Evolutionary conservation across 2,888 invertebrate genomes (phyloP), one percentile per base, ranked within the genome.

Genomic region (Bellardia bayeri): DNA sequence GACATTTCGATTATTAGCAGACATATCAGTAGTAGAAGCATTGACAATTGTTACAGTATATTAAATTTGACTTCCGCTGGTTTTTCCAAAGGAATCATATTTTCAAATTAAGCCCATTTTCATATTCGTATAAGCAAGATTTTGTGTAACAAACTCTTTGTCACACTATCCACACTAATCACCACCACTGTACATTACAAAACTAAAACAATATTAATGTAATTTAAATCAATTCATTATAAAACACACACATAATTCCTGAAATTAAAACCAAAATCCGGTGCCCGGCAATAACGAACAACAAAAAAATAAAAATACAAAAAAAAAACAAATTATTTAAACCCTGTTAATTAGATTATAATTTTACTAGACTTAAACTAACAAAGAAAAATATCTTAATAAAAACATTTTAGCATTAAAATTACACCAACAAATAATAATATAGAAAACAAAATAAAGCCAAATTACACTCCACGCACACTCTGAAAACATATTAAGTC

Each of bases 401-500:
- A 51, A 64, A 71, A 58, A 30, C 45, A 58, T 66, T 79, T 69
- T 49, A 54, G 54, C 64, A 71, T 69, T 54, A 9, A 74, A 63
- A 63, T 45, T 69, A 42, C 8, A 66, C 40, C 0, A 37, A 40
- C 45, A 84, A 66, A 63, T 33, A 40, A 56, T 74, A 54, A 63
- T 37, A 23, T n/a, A 63, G 16, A 37, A 13, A 5, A 6, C 9
- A 14, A 54, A 61, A 30, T 37, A n/a, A 14, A 56, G 1, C 14
- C 16, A 69, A 80, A 45, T 74, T 68, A 74, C 30, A 75, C 2
- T 54, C 56, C 76, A 84, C 71, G 72, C 71, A 64, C 2, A 16
- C 72, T 30, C 33, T 49, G n/a, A 78, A 74, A 90, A 83, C 89
- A 90, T 90, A 92, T 91, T 89, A 91, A 91, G 91, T 90, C 91